A percentile compares a stretch with the other conserved stretches of the same genome.
phyloP scores from a whole-genome alignment of 2,888 invertebrate species.

The Orthosia gothica region DNA sequence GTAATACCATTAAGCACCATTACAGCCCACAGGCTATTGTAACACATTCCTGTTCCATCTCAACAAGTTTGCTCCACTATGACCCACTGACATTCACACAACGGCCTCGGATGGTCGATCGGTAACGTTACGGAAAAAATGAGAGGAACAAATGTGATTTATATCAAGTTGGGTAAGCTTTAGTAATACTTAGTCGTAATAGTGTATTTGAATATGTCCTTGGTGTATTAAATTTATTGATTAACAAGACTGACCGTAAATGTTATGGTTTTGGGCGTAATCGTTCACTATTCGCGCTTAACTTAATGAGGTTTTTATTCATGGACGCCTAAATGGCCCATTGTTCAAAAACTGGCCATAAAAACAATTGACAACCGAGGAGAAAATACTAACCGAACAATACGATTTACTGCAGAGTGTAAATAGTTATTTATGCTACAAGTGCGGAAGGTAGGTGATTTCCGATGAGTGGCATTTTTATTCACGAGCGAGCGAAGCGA shows the following conservation, averaged over 20 bases:
- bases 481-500: no score
- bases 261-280: slow-evolving; percentile 17
- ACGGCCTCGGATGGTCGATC: slow-evolving; percentile 45
- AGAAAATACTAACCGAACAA: background rate
- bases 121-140: slow-evolving; percentile 37
- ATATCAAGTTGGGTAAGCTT: slow-evolving; percentile 44
- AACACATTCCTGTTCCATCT: slow-evolving; percentile 57
- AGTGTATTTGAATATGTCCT: slow-evolving; percentile 28
- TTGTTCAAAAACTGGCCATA: background rate
- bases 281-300: background rate
- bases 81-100: slow-evolving; percentile 78
- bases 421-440: no score
- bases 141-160: slow-evolving; percentile 48
- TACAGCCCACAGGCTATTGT: slow-evolving; percentile 64
- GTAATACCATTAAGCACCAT: slow-evolving; percentile 47
- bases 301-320: background rate
- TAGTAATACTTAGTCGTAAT: slow-evolving; percentile 34
- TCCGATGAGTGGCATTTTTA: no score
- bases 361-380: slow-evolving; percentile 1
- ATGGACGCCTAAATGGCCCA: background rate
- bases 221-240: slow-evolving; percentile 7
- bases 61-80: slow-evolving; percentile 73
- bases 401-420: background rate
- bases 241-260: slow-evolving; percentile 14
- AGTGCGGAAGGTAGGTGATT: no score